phyloP scores from a whole-genome alignment of 2,888 invertebrate genomes.

The Ashinkailepas kermadecensis region DNA sequence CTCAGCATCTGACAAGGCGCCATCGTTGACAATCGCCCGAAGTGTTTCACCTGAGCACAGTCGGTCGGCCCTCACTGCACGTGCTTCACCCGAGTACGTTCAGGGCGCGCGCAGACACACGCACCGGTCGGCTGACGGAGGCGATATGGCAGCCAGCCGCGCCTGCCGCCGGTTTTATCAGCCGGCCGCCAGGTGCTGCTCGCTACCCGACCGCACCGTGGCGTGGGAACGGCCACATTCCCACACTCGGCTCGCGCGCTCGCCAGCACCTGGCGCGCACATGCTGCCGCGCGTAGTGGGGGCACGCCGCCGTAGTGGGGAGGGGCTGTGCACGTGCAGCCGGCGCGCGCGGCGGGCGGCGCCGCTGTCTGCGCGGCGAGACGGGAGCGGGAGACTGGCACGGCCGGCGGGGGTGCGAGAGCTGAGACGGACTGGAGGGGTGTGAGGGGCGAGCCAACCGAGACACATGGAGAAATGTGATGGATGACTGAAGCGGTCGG shows the following conservation, averaged over 20 bases:
- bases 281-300: conserved; percentile 6
- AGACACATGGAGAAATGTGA: no score
- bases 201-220: neutral
- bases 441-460: no score
- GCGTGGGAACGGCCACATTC: conserved; percentile 10
- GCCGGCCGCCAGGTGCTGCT: conserved; percentile 4
- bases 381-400: no score
- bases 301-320: neutral
- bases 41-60: no score
- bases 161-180: neutral
- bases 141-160: neutral
- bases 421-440: no score
- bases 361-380: neutral
- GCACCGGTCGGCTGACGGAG: neutral
- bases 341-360: neutral
- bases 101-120: neutral
- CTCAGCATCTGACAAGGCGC: neutral
- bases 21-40: neutral
- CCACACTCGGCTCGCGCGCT: neutral
- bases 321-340: neutral
- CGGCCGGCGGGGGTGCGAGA: no score
- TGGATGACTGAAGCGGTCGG: no score
- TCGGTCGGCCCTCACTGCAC: neutral
- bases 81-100: neutral
- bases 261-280: conserved; percentile 13